phyloP scores from a whole-genome alignment of 2,113 vertebrate species.

The Sardina pilchardus region DNA sequence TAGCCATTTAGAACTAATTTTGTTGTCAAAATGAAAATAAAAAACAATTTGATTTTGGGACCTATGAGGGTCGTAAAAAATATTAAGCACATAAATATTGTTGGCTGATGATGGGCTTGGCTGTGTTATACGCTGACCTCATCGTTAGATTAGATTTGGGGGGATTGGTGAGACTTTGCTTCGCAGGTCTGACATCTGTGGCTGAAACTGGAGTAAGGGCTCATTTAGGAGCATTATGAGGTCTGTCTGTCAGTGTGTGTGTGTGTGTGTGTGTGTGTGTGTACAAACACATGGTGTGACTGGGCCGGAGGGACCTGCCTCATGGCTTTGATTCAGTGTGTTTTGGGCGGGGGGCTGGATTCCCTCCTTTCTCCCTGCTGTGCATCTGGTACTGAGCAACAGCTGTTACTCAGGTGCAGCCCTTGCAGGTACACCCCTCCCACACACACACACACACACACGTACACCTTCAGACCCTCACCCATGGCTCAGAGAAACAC shows the following conservation, averaged over 20 bases:
- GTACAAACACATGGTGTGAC: not conserved
- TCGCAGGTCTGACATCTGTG: not conserved
- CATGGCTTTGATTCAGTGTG: not conserved
- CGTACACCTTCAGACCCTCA: not conserved
- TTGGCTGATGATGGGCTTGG: not conserved
- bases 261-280: conserved; percentile 17
- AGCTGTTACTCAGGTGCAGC: not conserved
- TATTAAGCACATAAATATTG: too few relatives aligned
- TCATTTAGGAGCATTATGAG: conserved; percentile 9
- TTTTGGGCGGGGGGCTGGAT: not conserved
- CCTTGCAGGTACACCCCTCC: not conserved
- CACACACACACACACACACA: not conserved
- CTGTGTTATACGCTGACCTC: not conserved
- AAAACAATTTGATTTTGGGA: not conserved
- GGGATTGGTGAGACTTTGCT: not conserved
- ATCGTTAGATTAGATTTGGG: not conserved
- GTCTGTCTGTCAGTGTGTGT: not conserved
- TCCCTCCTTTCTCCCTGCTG: not conserved
- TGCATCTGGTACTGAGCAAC: not conserved
- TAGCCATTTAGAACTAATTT: not conserved
- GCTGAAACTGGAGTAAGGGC: not conserved
- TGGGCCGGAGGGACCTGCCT: not conserved
- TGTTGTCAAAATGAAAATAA: not conserved
- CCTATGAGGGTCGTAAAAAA: too few relatives aligned
- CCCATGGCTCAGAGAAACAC: not conserved